phyloP scores from a whole-genome alignment of 2,797 vertebrate species.

The Odontamblyopus lacepedii region DNA sequence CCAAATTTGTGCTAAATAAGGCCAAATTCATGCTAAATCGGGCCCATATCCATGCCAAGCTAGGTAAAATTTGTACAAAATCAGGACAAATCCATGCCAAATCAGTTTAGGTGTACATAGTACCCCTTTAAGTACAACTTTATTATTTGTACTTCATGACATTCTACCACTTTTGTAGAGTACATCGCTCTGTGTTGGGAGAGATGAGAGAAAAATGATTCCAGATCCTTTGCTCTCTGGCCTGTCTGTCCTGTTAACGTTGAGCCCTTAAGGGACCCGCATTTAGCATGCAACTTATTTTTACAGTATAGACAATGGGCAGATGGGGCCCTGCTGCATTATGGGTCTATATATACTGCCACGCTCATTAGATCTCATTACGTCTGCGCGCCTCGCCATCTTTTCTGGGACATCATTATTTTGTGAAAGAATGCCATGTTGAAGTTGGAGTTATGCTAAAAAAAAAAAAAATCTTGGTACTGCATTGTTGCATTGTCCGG shows the following conservation, averaged over 20 bases:
- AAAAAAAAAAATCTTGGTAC: not conserved
- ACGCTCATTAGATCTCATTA: constrained; percentile 19
- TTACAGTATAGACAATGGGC: constrained; percentile 31
- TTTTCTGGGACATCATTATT: not conserved
- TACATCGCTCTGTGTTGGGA: constrained; percentile 60
- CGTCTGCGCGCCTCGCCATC: constrained; percentile 1
- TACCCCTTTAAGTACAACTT: constrained; percentile 39
- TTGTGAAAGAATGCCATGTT: not conserved
- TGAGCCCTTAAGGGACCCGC: constrained; percentile 31
- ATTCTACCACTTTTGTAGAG: constrained; percentile 1
- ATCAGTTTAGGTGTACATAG: not conserved
- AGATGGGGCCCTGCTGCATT: constrained; percentile 21
- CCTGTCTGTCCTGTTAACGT: constrained; percentile 45
- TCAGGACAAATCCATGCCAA: no score
- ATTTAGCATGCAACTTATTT: constrained; percentile 49
- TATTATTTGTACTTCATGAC: no score
- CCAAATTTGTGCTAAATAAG: no score
- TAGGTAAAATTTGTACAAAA: no score
- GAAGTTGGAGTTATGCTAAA: not conserved
- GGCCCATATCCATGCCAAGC: no score
- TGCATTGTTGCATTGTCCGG: not conserved
- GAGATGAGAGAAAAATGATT: constrained; percentile 16
- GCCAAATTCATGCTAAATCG: no score
- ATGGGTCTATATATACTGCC: constrained; percentile 1
- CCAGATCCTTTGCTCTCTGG: constrained; percentile 34